Evolutionary conservation across 2,797 vertebrate species (phyloP).

Genomic region (Anniella stebbinsi): DNA sequence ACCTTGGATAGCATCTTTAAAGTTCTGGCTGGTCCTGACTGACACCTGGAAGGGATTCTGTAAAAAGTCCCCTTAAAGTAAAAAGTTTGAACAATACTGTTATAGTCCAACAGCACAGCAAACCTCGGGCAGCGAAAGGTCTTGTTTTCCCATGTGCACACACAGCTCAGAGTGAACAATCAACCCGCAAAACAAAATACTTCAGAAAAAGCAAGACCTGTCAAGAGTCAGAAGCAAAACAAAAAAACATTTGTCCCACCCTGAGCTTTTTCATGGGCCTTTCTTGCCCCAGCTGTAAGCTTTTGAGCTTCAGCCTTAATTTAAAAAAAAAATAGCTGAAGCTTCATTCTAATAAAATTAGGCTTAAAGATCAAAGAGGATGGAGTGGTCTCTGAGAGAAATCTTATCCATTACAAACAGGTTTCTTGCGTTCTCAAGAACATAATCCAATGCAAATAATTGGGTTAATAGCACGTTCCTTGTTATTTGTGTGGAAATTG

Average conservation of each 20-base stretch:
- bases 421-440: constrained; percentile 26
- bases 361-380: constrained; percentile 69
- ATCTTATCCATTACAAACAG: not conserved
- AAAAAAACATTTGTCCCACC: constrained; percentile 48
- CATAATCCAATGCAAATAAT: not conserved
- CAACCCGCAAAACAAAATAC: constrained; percentile 67
- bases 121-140: not conserved
- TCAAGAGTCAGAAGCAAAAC: constrained; percentile 35
- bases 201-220: constrained; percentile 27
- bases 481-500: accelerated
- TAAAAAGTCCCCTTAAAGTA: not conserved
- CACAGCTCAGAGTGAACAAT: constrained; percentile 82
- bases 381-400: constrained; percentile 47
- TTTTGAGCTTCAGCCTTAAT: constrained; percentile 18
- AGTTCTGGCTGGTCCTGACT: no score
- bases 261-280: constrained; percentile 32
- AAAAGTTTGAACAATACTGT: not conserved
- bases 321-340: not conserved
- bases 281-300: constrained; percentile 37
- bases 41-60: no score
- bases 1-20: no score
- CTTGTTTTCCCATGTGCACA: not conserved
- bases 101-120: not conserved
- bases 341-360: constrained; percentile 56
- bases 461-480: not conserved